Evolutionary conservation across 2,888 invertebrate species (phyloP).

Genomic region (Ichneumoninae sp.): DNA sequence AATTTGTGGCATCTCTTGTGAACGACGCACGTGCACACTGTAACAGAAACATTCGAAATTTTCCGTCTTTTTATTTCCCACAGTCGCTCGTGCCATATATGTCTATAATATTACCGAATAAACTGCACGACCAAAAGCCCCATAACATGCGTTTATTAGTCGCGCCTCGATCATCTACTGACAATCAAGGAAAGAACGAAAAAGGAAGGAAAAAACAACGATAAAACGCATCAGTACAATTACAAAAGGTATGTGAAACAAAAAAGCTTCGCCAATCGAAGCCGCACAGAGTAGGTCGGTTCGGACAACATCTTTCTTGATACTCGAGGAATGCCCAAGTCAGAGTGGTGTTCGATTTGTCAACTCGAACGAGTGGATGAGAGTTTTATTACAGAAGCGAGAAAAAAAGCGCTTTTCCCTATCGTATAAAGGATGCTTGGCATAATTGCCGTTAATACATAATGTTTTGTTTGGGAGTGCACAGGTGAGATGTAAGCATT

Average conservation of each 20-base stretch:
- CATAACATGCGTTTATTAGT: constrained; percentile 74
- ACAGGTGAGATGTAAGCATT: constrained; percentile 20
- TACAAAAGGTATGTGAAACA: not conserved
- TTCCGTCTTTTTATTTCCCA: constrained; percentile 36
- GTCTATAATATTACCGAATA: constrained; percentile 49
- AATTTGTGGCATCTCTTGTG: constrained; percentile 99
- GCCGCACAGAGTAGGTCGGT: not conserved
- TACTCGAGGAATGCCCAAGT: not conserved
- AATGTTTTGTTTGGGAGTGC: not conserved
- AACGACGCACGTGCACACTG: constrained; percentile 99
- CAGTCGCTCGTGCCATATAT: not conserved
- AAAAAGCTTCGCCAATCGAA: not conserved
- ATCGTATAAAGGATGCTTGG: not conserved
- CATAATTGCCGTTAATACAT: not conserved
- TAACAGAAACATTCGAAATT: constrained; percentile 78
- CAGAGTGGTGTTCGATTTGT: not conserved
- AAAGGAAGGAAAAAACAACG: constrained; percentile 55
- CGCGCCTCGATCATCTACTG: constrained; percentile 65
- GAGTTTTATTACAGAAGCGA: constrained; percentile 1
- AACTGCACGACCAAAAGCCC: constrained; percentile 75
- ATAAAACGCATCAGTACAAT: constrained; percentile 50
- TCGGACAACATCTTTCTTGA: not conserved
- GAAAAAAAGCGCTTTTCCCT: constrained; percentile 15
- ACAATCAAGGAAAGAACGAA: constrained; percentile 62
- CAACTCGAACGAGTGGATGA: not conserved